Evolutionary conservation across 2,888 invertebrate genomes (phyloP).

Genomic region (Liopterus haemorrhoidalis): DNA sequence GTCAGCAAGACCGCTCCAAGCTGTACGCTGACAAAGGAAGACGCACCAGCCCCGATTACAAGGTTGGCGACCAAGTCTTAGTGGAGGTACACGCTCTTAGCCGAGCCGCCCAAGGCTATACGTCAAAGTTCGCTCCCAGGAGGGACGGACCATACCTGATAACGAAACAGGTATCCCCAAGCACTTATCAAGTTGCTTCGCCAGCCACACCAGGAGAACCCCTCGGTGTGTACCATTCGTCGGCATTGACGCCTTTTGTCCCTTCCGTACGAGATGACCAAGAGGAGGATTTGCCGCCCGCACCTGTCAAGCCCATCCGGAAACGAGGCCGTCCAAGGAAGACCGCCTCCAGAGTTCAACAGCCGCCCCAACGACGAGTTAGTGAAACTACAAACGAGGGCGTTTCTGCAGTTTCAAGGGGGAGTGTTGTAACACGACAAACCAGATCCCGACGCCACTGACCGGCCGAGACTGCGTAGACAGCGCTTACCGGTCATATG

Average conservation of each 20-base stretch:
- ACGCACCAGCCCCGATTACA: slow-evolving; percentile 15
- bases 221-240: slow-evolving; percentile 1
- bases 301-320: slow-evolving; percentile 1
- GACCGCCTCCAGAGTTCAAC: too few relatives aligned
- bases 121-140: slow-evolving; percentile 30
- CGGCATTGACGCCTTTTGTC: slow-evolving; percentile 1
- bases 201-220: not conserved
- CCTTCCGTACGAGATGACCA: not conserved
- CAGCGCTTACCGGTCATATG: too few relatives aligned
- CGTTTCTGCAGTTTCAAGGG: too few relatives aligned
- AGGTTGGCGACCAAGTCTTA: slow-evolving; percentile 23
- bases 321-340: slow-evolving; percentile 2
- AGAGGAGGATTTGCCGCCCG: too few relatives aligned
- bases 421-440: too few relatives aligned
- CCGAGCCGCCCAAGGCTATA: slow-evolving; percentile 18
- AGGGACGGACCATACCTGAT: slow-evolving; percentile 33
- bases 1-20: slow-evolving; percentile 24
- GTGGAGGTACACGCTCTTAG: slow-evolving; percentile 24
- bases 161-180: slow-evolving; percentile 4
- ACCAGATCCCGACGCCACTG: too few relatives aligned
- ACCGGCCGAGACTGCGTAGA: too few relatives aligned
- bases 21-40: slow-evolving; percentile 24
- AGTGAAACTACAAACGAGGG: too few relatives aligned
- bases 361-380: not conserved
- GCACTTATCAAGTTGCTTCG: not conserved